Evolutionary conservation across 2,888 invertebrate species (phyloP).

Genomic region (Copidosoma aretas): DNA sequence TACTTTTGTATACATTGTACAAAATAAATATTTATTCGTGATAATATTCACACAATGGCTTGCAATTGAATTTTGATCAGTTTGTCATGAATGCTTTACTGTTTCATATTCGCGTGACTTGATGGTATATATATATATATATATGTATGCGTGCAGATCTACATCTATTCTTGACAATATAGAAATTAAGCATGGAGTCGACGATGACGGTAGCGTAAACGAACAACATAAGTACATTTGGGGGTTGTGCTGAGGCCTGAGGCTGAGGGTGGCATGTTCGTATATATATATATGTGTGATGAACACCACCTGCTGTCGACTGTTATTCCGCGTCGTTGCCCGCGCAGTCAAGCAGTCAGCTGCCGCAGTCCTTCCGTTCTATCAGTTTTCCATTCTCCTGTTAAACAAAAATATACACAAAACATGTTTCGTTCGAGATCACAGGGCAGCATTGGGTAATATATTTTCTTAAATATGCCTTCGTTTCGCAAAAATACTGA

Average conservation of each 20-base stretch:
- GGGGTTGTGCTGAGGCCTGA: too few relatives aligned
- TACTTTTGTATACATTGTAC: background rate
- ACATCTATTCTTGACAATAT: background rate
- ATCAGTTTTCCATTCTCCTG: constrained; percentile 17
- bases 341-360: constrained; percentile 19
- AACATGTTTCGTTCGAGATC: constrained; percentile 54
- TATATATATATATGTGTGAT: background rate
- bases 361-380: constrained; percentile 9
- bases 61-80: background rate
- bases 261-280: background rate
- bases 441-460: constrained; percentile 54
- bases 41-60: background rate
- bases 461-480: background rate
- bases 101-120: background rate
- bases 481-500: too few relatives aligned
- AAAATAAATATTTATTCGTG: background rate
- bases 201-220: too few relatives aligned
- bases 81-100: background rate
- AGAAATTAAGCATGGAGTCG: too few relatives aligned
- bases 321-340: constrained; percentile 26
- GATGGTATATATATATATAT: background rate
- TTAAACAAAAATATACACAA: background rate
- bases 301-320: constrained; percentile 38
- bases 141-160: background rate
- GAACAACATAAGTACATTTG: too few relatives aligned